Evolutionary conservation across 2,113 vertebrate genomes (phyloP).

Genomic region (Otus sunia): DNA sequence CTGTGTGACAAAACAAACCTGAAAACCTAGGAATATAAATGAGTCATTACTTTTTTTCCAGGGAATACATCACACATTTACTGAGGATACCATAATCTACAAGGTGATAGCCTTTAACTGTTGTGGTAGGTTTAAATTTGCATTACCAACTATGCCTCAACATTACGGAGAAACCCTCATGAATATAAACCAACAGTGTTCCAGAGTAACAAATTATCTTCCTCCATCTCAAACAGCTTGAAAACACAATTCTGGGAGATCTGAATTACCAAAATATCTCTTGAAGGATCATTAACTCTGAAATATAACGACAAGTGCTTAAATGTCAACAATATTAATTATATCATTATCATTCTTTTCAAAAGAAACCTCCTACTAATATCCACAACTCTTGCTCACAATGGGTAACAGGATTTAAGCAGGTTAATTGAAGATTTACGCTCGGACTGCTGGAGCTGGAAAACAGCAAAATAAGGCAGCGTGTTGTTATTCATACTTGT

Average conservation of each 20-base stretch:
- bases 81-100: not conserved
- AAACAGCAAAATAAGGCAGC: not conserved
- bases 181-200: not conserved
- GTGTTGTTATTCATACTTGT: not conserved
- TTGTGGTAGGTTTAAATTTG: not conserved
- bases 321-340: slow-evolving; percentile 30
- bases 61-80: not conserved
- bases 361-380: not conserved
- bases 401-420: not conserved
- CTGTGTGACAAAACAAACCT: not conserved
- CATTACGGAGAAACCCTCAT: not conserved
- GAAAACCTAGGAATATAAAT: not conserved
- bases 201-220: not conserved
- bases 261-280: not conserved
- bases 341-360: not conserved
- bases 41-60: not conserved
- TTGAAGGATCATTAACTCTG: slow-evolving; percentile 12
- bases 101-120: not conserved
- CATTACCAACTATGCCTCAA: not conserved
- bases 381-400: not conserved
- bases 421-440: not conserved
- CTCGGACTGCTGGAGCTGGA: not conserved
- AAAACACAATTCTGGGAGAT: not conserved
- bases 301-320: slow-evolving; percentile 5
- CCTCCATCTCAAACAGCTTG: not conserved